These are phyloP conservation scores for Ceryle rudis DNA, from an alignment of 2,797 vertebrate species.

Conservation along the genomic window DNA sequence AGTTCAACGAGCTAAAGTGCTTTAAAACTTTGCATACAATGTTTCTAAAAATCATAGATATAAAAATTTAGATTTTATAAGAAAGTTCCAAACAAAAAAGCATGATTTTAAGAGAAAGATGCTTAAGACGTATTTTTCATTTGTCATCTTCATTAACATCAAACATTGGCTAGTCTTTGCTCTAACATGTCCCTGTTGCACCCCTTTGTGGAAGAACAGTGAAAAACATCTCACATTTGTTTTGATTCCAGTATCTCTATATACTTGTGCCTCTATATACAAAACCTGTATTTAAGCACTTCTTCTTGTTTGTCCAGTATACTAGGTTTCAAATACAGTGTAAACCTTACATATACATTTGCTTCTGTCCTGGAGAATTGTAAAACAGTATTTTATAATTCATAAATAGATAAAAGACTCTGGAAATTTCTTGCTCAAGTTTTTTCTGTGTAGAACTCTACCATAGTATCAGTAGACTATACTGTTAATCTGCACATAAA, in stretches of 20 bases:
- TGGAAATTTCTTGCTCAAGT: not conserved
- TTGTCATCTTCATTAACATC: not conserved
- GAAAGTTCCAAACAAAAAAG: not conserved
- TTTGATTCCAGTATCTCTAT: not conserved
- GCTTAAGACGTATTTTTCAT: not conserved
- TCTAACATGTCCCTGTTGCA: not conserved
- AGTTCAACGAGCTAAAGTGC: not conserved
- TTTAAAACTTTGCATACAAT: too few relatives aligned
- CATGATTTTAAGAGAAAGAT: not conserved
- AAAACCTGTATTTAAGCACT: not conserved
- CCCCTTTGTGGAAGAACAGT: slow-evolving; percentile 34
- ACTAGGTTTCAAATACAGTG: not conserved
- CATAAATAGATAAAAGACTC: not conserved
- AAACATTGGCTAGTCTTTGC: not conserved
- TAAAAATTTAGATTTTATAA: not conserved
- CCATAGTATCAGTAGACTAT: not conserved
- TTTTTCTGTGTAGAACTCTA: not conserved
- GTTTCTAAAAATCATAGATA: not conserved
- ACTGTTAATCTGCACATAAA: not conserved
- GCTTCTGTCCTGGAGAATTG: too few relatives aligned
- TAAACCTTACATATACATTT: not conserved
- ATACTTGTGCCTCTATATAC: not conserved
- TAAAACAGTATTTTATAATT: not conserved
- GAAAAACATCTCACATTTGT: not conserved
- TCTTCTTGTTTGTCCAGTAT: not conserved